These are phyloP conservation scores for Borostomias antarcticus DNA, from an alignment of 2,797 vertebrate genomes.

Conservation along the genomic window DNA sequence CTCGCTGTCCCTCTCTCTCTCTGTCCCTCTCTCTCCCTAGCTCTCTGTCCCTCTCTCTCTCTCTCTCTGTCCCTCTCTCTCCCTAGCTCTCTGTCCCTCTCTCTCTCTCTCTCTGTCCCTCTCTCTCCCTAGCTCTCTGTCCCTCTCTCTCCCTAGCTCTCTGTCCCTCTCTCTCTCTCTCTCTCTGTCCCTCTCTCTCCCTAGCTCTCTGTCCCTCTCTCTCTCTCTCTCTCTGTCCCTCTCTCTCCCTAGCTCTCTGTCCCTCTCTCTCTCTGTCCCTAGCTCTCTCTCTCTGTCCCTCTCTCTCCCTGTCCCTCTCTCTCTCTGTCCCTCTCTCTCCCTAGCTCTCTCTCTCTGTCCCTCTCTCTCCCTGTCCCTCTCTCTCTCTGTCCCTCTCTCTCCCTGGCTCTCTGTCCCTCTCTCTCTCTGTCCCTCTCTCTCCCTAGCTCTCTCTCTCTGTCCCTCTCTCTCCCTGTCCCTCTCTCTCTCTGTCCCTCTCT, in stretches of 20 bases:
- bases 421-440: not conserved
- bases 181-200: not conserved
- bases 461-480: too few species aligned
- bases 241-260: constrained; percentile 11
- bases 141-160: too few species aligned
- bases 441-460: too few species aligned
- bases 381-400: not conserved
- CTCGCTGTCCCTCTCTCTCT: not conserved
- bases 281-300: not conserved
- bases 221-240: too few species aligned
- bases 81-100: too few species aligned
- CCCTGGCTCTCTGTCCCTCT: constrained; percentile 7
- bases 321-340: not conserved
- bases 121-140: constrained; percentile 10
- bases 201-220: too few species aligned
- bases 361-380: too few species aligned
- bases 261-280: not conserved
- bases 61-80: not conserved
- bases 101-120: too few species aligned
- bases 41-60: too few species aligned
- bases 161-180: not conserved
- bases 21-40: not conserved
- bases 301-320: not conserved
- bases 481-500: not conserved
- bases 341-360: too few species aligned